Evolutionary conservation across 2,113 vertebrate species (phyloP).

Genomic region (Reinhardtius hippoglossoides): DNA sequence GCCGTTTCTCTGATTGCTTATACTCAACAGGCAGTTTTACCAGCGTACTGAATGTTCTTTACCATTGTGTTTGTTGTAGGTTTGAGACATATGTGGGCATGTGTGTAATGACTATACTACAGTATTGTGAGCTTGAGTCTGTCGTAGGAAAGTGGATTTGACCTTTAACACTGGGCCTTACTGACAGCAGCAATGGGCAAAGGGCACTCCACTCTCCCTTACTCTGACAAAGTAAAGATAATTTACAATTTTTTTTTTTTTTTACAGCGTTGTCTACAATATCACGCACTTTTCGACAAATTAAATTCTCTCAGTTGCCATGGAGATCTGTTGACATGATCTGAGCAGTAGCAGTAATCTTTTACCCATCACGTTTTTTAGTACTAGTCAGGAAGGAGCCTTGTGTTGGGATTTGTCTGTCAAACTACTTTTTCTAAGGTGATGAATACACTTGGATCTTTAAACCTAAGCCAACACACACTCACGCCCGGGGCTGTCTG

Average conservation of each 20-base stretch:
- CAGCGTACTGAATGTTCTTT: no score
- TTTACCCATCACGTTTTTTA: background rate
- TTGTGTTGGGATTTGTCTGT: background rate
- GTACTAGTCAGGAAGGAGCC: background rate
- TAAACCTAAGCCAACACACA: background rate
- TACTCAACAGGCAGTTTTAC: no score
- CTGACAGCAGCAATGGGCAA: background rate
- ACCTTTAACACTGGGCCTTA: background rate
- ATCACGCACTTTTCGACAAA: background rate
- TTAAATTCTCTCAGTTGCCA: background rate
- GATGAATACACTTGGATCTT: background rate
- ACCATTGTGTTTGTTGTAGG: background rate
- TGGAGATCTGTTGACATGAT: background rate
- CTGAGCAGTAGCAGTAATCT: background rate
- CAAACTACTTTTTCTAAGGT: background rate
- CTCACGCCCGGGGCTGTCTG: background rate
- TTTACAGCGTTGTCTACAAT: background rate
- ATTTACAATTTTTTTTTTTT: no score
- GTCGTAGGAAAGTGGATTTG: background rate
- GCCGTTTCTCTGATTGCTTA: no score
- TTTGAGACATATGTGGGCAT: no score
- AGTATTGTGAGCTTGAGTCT: background rate
- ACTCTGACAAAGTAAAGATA: no score
- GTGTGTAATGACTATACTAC: no score
- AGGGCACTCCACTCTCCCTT: background rate